phyloP scores from a whole-genome alignment of 2,113 vertebrate species.

The Recurvirostra avosetta region DNA sequence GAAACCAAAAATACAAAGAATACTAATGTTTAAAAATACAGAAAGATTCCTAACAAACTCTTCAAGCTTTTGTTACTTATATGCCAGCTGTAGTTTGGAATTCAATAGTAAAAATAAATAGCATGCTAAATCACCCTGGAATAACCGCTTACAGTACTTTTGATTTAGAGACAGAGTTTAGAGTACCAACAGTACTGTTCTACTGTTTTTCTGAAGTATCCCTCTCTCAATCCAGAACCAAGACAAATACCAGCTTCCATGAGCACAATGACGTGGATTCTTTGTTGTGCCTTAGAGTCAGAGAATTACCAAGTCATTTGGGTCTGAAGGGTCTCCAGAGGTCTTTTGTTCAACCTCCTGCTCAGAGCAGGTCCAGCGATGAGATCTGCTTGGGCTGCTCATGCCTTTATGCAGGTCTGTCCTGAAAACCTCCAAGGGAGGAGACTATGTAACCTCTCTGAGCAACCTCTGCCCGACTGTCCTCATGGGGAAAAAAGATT shows the following conservation, averaged over 20 bases:
- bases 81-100: neutral
- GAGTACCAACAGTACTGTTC: neutral
- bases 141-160: neutral
- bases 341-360: neutral
- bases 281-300: neutral
- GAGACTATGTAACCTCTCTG: neutral
- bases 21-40: neutral
- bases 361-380: neutral
- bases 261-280: neutral
- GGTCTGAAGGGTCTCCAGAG: neutral
- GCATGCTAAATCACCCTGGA: neutral
- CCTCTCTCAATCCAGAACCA: neutral
- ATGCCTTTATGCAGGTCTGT: neutral
- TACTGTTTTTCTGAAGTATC: neutral
- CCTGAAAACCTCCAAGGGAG: neutral
- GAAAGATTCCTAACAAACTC: neutral
- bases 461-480: neutral
- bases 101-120: conserved; percentile 9
- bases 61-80: neutral
- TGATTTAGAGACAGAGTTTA: neutral
- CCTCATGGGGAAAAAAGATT: neutral
- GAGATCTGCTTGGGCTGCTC: neutral
- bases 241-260: neutral
- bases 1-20: neutral
- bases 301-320: neutral